Evolutionary conservation across 1,140 invertebrate species (phyloP).

Genomic region (Atta texana): DNA sequence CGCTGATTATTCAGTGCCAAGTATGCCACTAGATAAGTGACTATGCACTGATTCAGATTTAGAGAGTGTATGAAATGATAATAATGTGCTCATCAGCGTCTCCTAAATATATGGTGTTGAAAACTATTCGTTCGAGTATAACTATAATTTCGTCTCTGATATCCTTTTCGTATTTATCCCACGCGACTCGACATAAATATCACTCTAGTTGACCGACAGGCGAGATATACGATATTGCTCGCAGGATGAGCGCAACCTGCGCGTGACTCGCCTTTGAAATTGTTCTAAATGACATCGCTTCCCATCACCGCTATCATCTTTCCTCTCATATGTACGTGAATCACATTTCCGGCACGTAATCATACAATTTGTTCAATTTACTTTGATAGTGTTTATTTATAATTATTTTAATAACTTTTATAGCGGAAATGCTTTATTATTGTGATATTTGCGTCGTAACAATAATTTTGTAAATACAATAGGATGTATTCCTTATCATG

Average conservation of each 20-base stretch:
- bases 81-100: neutral
- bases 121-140: neutral
- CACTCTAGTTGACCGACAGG: slow-evolving; percentile 65
- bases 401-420: slow-evolving; percentile 24
- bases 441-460: neutral
- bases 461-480: neutral
- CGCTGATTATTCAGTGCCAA: too few species aligned
- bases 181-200: slow-evolving; percentile 66
- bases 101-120: neutral
- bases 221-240: slow-evolving; percentile 72
- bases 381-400: neutral
- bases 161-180: slow-evolving; percentile 68
- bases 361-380: slow-evolving; percentile 12
- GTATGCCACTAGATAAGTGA: too few species aligned
- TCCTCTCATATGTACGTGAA: neutral
- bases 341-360: slow-evolving; percentile 23
- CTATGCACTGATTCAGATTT: too few species aligned
- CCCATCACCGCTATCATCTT: slow-evolving; percentile 55
- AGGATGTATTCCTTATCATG: neutral
- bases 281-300: slow-evolving; percentile 67
- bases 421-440: neutral
- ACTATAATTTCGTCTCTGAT: slow-evolving; percentile 32
- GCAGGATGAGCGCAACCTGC: slow-evolving; percentile 52
- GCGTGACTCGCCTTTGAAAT: slow-evolving; percentile 68
- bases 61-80: neutral